Evolutionary conservation across 92 coral and sea anemone genomes (phyloP).

Genomic region (Phenganax stokvisi): DNA sequence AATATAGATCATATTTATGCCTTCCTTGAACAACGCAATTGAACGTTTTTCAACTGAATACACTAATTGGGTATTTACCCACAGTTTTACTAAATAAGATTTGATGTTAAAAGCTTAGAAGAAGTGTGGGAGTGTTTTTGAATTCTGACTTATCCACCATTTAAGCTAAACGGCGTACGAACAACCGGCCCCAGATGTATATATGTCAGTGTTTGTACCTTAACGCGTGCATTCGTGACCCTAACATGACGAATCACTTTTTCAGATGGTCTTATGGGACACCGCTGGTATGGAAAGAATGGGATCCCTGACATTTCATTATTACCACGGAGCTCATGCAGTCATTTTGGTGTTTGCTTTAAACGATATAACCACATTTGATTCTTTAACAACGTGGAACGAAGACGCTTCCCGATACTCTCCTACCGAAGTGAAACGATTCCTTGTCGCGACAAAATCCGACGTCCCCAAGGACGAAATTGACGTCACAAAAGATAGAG

Average conservation of each 20-base stretch:
- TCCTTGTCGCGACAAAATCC: constrained; percentile 75
- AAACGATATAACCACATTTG: constrained; percentile 73
- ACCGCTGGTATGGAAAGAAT: constrained; percentile 98
- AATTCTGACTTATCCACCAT: no score
- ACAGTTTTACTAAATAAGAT: no score
- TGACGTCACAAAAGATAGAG: constrained; percentile 56
- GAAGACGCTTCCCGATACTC: constrained; percentile 65
- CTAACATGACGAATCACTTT: neutral
- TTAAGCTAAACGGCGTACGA: no score
- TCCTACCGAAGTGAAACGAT: constrained; percentile 62
- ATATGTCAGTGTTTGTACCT: no score
- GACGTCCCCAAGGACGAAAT: constrained; percentile 57
- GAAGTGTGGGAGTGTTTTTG: no score
- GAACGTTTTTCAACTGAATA: no score
- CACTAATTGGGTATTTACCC: no score
- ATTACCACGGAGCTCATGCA: constrained; percentile 89
- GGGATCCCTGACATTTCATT: constrained; percentile 86
- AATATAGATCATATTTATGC: no score
- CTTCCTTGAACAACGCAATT: no score
- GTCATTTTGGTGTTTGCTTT: constrained; percentile 68
- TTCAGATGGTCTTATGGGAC: constrained; percentile 94
- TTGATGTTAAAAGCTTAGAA: no score
- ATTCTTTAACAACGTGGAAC: constrained; percentile 76
- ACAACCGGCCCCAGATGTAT: no score
- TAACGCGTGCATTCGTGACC: no score